Evolutionary conservation across 2,797 vertebrate species (phyloP).

Genomic region (Acanthis flammea): DNA sequence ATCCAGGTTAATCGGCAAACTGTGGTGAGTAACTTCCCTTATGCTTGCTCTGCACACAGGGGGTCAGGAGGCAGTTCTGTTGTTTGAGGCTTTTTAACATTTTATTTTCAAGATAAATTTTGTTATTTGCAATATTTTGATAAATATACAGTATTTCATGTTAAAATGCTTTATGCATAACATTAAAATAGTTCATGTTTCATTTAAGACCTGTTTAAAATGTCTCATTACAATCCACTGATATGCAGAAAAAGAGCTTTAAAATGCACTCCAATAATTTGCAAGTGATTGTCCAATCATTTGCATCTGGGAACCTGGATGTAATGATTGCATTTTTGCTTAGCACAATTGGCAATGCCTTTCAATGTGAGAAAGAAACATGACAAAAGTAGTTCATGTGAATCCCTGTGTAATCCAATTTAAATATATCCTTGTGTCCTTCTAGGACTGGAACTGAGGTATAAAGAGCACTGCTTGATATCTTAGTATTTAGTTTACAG

Average conservation of each 20-base stretch:
- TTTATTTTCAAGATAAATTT: not conserved
- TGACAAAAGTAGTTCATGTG: not conserved
- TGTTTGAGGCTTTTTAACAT: not conserved
- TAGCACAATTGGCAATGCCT: not conserved
- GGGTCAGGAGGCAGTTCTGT: not conserved
- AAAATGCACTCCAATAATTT: not conserved
- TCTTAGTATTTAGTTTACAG: not conserved
- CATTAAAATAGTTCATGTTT: not conserved
- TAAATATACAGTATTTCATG: not conserved
- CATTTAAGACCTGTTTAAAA: not conserved
- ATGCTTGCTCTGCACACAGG: not conserved
- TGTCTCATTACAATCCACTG: not conserved
- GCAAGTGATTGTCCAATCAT: not conserved
- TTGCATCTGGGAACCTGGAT: not conserved
- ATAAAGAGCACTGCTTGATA: not conserved
- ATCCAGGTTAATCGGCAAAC: slow-evolving; percentile 93
- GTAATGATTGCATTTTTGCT: not conserved
- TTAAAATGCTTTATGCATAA: not conserved
- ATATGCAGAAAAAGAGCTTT: not conserved
- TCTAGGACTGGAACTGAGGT: not conserved
- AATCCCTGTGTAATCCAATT: not conserved
- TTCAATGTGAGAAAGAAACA: not conserved
- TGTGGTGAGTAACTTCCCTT: slow-evolving; percentile 83
- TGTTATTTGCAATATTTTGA: not conserved
- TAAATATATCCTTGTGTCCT: not conserved